Base-by-base conservation (phyloP, 1,140 invertebrate genomes). In the Papilio polyxenes region DNA sequence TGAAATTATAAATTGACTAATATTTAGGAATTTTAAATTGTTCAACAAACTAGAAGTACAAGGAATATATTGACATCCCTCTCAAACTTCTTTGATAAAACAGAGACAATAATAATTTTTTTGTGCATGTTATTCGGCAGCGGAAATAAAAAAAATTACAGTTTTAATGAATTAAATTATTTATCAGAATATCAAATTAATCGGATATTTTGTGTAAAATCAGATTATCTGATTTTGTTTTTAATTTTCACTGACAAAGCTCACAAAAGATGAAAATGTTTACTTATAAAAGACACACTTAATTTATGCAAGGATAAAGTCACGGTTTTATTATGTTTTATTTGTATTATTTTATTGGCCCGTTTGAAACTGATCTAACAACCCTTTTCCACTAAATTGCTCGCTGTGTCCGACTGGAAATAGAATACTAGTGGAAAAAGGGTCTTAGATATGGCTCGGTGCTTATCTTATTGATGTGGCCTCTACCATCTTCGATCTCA, bases 401-500 rank as follows among this genome's bases (percentile, higher is more conserved):
- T 59, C 51, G 15, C 17, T 4, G 17, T 7, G 17, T 7, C 6
- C 8, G 5, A 20, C 56, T 59, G 56, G n/a, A 8, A 59, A 20
- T 10, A 59, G 56, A 9, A 17, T 20, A 20, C 56, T 9, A 20
- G 56, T 59, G 56, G 56, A 59, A 51, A 51, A 49, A 23, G 31
- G 31, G 23, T 78, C 15, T 78, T 7, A 80, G 69, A 31, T 49
- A 49, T 62, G 78, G 59, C 78, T 80, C 78, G 78, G 78, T 80
- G 78, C 78, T 80, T 69, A 80, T 53, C 20, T 49, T 51, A 23
- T 79, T 53, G 20, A 69, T 80, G 77, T 79, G 62, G 48, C 62
- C 40, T 75, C 48, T 75, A 75, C 56, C 78, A 80, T 69, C 17
- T 40, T 69, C 56, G 78, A 80, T 80, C 78, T 80, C 78, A 80